Evolutionary conservation across 2,888 invertebrate species (phyloP), one percentile per base, ranked within the genome.

Genomic region (Choreutis nemorana): DNA sequence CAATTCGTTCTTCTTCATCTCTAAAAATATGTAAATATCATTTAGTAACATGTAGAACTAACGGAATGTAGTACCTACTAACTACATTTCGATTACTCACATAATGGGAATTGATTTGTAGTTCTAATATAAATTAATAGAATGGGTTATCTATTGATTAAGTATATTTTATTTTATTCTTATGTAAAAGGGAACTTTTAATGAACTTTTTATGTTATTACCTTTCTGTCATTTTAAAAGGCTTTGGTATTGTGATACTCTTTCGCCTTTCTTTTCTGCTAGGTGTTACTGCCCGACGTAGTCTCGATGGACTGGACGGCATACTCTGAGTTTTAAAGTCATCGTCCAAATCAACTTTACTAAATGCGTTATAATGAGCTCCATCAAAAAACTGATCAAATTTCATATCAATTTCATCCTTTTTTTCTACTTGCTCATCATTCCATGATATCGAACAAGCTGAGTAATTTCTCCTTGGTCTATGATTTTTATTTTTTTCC

Each of bases 191-290:
- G n/a, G n/a, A n/a, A n/a, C n/a, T n/a, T n/a, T n/a, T n/a, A n/a
- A n/a, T n/a, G n/a, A n/a, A n/a, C n/a, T n/a, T n/a, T n/a, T n/a
- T n/a, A n/a, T n/a, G n/a, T 6, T 15, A 8, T 45, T 64, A 87
- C 87, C 87, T 83, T 41, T 85, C 77, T 2, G 86, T 86, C 81
- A 87, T 87, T 58, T 83, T 83, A 52, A 87, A 88, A 2, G 87
- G 86, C 51, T 85, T 85, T 1, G 87, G 85, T 31, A 86, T 70
- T 1, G 87, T 87, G 11, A 83, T 53, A 35, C 55, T 59, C 43
- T 61, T 70, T 16, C 54, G 50, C 28, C 62, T 55, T n/a, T 12
- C n/a, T 26, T 8, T 15, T 16, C 58, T 43, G 21, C 41, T 30
- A 6, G 62, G 60, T 1, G 67, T 63, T 23, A 42, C 45, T 15